Base-by-base conservation (phyloP, 2,113 vertebrate species). In the Chionomys nivalis region DNA sequence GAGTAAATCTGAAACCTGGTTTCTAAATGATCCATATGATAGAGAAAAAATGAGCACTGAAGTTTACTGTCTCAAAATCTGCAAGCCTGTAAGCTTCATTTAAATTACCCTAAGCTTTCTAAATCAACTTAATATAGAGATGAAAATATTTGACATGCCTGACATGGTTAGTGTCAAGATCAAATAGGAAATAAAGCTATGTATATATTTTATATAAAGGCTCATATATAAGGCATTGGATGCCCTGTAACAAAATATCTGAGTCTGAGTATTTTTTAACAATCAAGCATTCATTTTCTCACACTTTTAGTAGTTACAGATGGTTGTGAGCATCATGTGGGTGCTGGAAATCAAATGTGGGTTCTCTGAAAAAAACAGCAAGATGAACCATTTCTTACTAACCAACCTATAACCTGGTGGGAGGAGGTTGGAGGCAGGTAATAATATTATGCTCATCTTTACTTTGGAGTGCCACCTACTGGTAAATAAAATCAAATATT, bases 391-490 rank as follows among this genome's bases (percentile, higher is more conserved):
- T 63, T 63, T 83, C 55, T 63, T 70, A 75, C 89, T 78, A 49
- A 85, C 47, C 58, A 49, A 85, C 55, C 58, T 55, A 36, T 94
- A 77, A 55, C 70, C 55, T 33, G 61, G 52, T 68, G 39, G 82
- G 65, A 76, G 68, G 33, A 12, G 55, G 21, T 39, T 61, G 23
- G 39, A 39, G 52, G 12, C 4, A 5, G 44, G n/a, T 66, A 31
- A 6, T 39, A 52, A 68, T 31, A 70, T 6, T 63, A 87, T 49
- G 9, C 63, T 93, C 21, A 44, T 2, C 6, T 97, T 95, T 97
- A 96, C 75, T 97, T 91, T 94, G 68, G 91, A 96, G 91, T 75
- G 83, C 91, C 96, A 96, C 90, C 91, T 96, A 61, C 95, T 97
- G 96, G 95, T 90, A 96, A 95, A 82, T 85, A 66, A 70, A 82